Conservation (phyloP, 1,140 invertebrate species). For the Chironomus tepperi region DNA sequence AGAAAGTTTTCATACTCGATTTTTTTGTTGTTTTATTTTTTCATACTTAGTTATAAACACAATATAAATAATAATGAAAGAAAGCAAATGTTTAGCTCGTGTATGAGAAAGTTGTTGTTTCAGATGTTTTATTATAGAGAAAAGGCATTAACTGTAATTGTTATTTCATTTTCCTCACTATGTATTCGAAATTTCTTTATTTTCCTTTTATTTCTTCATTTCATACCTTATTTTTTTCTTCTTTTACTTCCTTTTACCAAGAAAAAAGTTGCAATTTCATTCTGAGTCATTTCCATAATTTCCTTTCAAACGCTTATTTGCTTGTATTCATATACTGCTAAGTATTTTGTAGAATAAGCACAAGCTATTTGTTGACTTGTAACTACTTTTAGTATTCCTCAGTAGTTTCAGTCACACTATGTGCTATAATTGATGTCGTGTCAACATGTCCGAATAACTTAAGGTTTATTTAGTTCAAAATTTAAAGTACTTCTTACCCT, state of each 20-base stretch:
- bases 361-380: constrained; percentile 6
- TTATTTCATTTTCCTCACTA: constrained; percentile 12
- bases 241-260: background rate
- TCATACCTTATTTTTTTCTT: background rate
- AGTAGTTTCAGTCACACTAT: too few relatives aligned
- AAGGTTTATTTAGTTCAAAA: too few relatives aligned
- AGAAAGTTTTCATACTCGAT: background rate
- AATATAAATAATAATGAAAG: too few relatives aligned
- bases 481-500: too few relatives aligned
- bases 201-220: background rate
- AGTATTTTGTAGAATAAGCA: background rate
- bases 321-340: background rate
- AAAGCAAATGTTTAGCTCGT: background rate
- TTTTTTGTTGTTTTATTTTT: constrained; percentile 4
- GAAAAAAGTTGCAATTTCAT: constrained; percentile 3
- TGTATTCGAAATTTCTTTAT: background rate
- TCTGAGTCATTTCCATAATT: constrained; percentile 8
- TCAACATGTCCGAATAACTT: too few relatives aligned
- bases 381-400: background rate
- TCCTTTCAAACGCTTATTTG: constrained; percentile 3
- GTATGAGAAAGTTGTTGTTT: constrained; percentile 11
- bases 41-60: background rate
- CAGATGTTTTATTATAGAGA: constrained; percentile 9
- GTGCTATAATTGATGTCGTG: too few relatives aligned
- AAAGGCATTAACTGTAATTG: constrained; percentile 17